Base-by-base conservation (phyloP, 1,140 invertebrate species). In the Rhyacophila brunnea region DNA sequence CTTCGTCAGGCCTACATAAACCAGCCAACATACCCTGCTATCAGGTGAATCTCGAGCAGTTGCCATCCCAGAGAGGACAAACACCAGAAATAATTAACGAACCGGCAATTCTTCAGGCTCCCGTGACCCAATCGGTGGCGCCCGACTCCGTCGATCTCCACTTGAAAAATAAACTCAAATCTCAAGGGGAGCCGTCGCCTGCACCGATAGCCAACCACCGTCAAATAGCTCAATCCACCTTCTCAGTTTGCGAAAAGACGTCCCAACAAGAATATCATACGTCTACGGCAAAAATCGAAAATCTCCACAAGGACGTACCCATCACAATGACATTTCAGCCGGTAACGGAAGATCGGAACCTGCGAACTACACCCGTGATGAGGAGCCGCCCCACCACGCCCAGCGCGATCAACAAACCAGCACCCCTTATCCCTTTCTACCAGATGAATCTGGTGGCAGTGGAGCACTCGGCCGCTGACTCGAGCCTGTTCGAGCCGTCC, bases 381-480 rank as follows among this genome's bases (percentile, higher is more conserved):
- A 67, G 71, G 47, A 78, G 76, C 65, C 71, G 84, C 43, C 74
- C 83, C 18, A 76, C 77, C 52, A 85, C 84, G 44, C 84, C 84
- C 1, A 83, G 82, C 70, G 69, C 82, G 70, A 85, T 83, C 52
- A 85, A 84, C 70, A 86, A 86, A 75, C 81, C 83, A 46, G 82
- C 84, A 0, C 82, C 84, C 10, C 77, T 84, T 50, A 77, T 86
- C 54, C 85, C 85, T 14, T 82, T 81, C 68, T 87, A 87, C 68
- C 84, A 87, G 69, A 82, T 83, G 70, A 85, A 84, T 71, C 77
- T 87, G 60, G 79, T 82, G 36, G 77, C 82, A 42, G 79, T 84
- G 14, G 82, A 83, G 66, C 80, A 81, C 62, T 52, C 70, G 36
- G 78, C 84, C 4, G 68, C 80, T 0, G 78, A 82, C 68, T 77